Percentiles rank a stretch among this genome's conserved stretches.
Conservation (phyloP, 2,797 vertebrate genomes). For the Callimico goeldii region DNA sequence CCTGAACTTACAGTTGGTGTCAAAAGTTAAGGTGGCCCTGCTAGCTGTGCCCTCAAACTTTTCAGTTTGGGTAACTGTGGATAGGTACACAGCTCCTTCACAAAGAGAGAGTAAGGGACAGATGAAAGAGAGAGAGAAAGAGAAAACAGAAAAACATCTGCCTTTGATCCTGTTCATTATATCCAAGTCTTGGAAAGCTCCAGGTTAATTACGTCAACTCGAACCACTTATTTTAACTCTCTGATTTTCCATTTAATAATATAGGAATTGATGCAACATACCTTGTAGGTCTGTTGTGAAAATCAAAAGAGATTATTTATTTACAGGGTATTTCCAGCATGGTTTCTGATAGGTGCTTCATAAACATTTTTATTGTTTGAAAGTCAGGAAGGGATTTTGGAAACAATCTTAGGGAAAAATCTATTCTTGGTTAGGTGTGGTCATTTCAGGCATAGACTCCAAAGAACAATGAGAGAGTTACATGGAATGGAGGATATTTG, state of each 20-base stretch:
- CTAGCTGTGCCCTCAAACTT: background rate
- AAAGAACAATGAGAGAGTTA: background rate
- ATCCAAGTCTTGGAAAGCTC: background rate
- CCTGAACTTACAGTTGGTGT: background rate
- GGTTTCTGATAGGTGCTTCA: background rate
- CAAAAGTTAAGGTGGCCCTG: background rate
- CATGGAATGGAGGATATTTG: background rate
- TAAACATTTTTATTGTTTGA: background rate
- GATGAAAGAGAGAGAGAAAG: background rate
- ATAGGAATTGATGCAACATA: background rate
- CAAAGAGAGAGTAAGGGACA: background rate
- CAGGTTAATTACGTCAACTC: rapidly evolving
- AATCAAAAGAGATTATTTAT: background rate
- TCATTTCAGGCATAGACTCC: background rate
- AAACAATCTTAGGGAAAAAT: background rate
- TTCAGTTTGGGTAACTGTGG: background rate
- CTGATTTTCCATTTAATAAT: background rate
- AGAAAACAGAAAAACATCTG: background rate
- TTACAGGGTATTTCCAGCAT: background rate
- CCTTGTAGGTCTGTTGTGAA: background rate
- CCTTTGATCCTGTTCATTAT: background rate
- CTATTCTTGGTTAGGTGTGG: background rate
- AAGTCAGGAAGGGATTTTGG: background rate
- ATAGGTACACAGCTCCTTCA: background rate
- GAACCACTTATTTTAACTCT: background rate